Evolutionary conservation across 2,888 invertebrate species (phyloP), one percentile per base, ranked within the genome.

Genomic region (Tetragonula carbonaria): DNA sequence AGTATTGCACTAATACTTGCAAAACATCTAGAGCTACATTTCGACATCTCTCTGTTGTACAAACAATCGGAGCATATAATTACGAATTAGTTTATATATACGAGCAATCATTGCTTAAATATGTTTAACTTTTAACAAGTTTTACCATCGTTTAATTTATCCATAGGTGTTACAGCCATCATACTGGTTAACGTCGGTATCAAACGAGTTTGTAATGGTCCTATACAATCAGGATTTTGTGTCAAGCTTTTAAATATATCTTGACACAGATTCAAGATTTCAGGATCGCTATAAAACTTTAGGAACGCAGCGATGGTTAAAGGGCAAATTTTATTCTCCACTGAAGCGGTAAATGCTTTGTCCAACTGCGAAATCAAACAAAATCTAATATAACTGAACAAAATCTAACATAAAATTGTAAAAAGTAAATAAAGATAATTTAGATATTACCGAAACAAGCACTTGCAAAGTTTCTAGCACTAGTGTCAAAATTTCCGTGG

Each of bases 111-210:
- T 18, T 21, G 3, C 8, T 8, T 8, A 23, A 23, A 1, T 21
- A 13, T 4, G 11, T 8, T 4, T 11, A 33, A 14, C 6, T 14
- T 23, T n/a, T 1, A 50, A 11, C 14, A 28, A 68, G 13, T 0
- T 38, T 82, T 90, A 94, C 94, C 94, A 72, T 93, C 92, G 78
- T 91, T 92, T 4, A 91, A 86, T 86, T 94, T 93, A 66, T 93
- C 92, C 78, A 91, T 86, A 11, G 91, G 90, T 74, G 88, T 86
- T 14, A 92, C 82, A 18, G 91, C 88, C 93, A 94, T 94, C 94
- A 97, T 96, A 79, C 95, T 96, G 65, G 96, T 95, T 72, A 97
- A 95, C 0, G 96, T 96, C 2, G 97, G 97, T 73, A 97, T 95
- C 68, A 97, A 95, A 87, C 96, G 95, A 74, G 96, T 96, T 90